Percentiles rank a stretch among this genome's conserved stretches.
These are phyloP conservation scores for Lethocerus indicus DNA, from an alignment of 1,140 invertebrate species.

Conservation along the genomic window DNA sequence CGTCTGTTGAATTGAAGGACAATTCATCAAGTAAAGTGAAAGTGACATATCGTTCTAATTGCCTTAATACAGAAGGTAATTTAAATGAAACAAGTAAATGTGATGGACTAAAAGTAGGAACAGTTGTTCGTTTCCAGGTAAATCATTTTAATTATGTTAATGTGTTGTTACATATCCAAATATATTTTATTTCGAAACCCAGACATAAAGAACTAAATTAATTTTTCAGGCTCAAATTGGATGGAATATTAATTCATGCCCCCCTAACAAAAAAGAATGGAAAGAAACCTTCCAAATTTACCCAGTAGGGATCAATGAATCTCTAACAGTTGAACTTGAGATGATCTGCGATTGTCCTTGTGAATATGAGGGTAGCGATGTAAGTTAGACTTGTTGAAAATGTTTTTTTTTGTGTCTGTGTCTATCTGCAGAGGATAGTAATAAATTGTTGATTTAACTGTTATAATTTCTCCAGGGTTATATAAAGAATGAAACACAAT, in stretches of 20 bases:
- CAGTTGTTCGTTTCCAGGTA: constrained; percentile 12
- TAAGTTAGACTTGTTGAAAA: constrained; percentile 18
- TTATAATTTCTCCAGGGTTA: constrained; percentile 22
- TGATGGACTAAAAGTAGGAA: constrained; percentile 46
- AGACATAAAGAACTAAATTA: too few species aligned
- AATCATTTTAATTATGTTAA: not conserved
- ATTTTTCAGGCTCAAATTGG: constrained; percentile 42
- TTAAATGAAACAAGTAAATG: constrained; percentile 63
- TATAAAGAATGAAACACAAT: constrained; percentile 33
- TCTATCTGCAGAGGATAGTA: not conserved
- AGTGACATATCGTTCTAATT: constrained; percentile 77
- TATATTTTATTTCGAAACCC: too few species aligned
- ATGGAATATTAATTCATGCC: constrained; percentile 55
- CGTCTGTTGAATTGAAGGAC: constrained; percentile 81
- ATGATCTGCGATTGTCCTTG: constrained; percentile 85
- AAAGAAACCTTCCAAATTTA: constrained; percentile 72
- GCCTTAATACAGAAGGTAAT: constrained; percentile 40
- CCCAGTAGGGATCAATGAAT: constrained; percentile 83
- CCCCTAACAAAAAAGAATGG: constrained; percentile 55
- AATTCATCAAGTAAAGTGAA: constrained; percentile 70
- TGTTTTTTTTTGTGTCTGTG: not conserved
- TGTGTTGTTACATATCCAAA: too few species aligned
- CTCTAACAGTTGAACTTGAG: constrained; percentile 63
- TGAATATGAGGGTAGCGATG: constrained; percentile 40
- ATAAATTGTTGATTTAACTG: not conserved